Conservation (phyloP, 2,888 invertebrate species). For the Tenthredo scrophulariae region DNA sequence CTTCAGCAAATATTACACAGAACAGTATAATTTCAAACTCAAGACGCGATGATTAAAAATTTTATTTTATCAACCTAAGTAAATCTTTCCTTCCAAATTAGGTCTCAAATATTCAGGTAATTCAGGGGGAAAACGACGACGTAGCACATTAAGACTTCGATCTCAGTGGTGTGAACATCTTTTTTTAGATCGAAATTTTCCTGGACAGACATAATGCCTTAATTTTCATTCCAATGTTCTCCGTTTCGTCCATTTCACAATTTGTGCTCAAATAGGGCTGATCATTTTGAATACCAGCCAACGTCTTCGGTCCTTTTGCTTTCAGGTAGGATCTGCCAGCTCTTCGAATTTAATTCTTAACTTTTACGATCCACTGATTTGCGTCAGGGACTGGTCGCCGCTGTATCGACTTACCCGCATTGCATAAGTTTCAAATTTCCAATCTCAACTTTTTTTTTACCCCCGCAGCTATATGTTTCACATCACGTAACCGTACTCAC, state of each 20-base stretch:
- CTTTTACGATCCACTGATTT: slow-evolving; percentile 1
- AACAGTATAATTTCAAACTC: not conserved
- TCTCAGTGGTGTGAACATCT: not conserved
- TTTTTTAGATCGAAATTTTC: not conserved
- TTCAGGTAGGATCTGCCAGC: not conserved
- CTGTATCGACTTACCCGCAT: slow-evolving; percentile 23
- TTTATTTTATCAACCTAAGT: not conserved
- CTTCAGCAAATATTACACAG: not conserved
- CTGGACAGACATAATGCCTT: not conserved
- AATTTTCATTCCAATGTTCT: not conserved
- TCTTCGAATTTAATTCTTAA: not conserved
- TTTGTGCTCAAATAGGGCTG: not conserved
- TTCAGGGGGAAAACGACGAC: not conserved
- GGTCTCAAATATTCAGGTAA: not conserved
- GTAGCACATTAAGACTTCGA: not conserved
- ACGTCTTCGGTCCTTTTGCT: not conserved
- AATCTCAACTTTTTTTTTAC: not conserved
- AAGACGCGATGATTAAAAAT: not conserved
- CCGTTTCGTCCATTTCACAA: not conserved
- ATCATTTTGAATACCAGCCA: not conserved
- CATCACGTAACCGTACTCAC: slow-evolving; percentile 3
- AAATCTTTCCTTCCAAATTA: not conserved
- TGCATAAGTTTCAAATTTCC: slow-evolving; percentile 35
- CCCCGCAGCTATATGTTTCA: not conserved
- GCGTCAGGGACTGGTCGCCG: not conserved